These are phyloP conservation scores for Cepaea nemoralis DNA, from an alignment of 1,140 invertebrate species.

Conservation along the genomic window DNA sequence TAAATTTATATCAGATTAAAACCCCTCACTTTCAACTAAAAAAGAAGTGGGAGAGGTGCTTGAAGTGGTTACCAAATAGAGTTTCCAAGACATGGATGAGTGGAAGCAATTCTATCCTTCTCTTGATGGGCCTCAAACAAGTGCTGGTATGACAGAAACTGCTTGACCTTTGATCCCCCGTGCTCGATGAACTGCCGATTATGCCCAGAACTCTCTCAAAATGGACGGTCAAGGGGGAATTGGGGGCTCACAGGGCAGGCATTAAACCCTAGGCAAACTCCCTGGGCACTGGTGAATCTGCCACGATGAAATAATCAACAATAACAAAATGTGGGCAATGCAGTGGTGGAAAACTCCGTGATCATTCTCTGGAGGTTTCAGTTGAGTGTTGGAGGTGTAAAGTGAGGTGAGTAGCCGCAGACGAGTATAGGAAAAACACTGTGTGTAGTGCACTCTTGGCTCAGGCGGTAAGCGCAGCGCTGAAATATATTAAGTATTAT, in stretches of 20 bases:
- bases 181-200: constrained; percentile 2
- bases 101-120: constrained; percentile 2
- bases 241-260: background rate
- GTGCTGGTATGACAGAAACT: constrained; percentile 11
- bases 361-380: too few species aligned
- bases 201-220: background rate
- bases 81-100: background rate
- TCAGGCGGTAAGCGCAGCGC: too few species aligned
- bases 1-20: too few species aligned
- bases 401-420: too few species aligned
- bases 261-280: constrained; percentile 9
- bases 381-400: too few species aligned
- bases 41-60: background rate
- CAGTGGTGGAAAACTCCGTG: too few species aligned
- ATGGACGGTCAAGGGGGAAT: background rate
- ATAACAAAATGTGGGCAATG: too few species aligned
- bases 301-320: background rate
- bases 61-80: background rate
- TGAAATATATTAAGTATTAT: too few species aligned
- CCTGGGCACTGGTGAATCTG: background rate
- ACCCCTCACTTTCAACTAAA: background rate
- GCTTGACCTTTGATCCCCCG: constrained; percentile 6
- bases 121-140: background rate
- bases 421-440: too few species aligned
- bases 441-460: too few species aligned